Conservation (phyloP, 2,113 vertebrate genomes). For the Hippocampus zosterae region DNA sequence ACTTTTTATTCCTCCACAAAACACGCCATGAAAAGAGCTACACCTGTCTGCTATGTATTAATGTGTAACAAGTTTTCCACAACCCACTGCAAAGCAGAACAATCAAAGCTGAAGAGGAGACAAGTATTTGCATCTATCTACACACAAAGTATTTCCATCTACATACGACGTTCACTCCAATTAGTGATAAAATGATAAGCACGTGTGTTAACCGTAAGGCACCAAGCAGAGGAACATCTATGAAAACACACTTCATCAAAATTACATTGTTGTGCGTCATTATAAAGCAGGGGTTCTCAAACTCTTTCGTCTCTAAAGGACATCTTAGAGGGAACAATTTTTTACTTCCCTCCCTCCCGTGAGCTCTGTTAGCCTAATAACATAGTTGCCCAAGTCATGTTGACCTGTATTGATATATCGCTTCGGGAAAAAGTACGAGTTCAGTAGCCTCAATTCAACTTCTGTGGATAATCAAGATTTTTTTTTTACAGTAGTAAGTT, state of each 20-base stretch:
- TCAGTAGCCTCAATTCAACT: neutral
- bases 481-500: neutral
- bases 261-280: neutral
- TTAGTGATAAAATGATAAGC: neutral
- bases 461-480: neutral
- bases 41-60: neutral
- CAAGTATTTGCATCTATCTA: too few relatives aligned
- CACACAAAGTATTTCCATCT: neutral
- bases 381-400: neutral
- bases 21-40: constrained; percentile 21
- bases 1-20: constrained; percentile 43
- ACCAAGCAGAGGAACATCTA: constrained; percentile 28
- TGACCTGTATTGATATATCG: neutral
- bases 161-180: neutral
- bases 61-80: neutral
- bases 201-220: constrained; percentile 41
- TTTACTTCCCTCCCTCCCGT: too few relatives aligned
- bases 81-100: neutral
- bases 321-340: too few relatives aligned
- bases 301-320: neutral
- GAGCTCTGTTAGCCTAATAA: too few relatives aligned
- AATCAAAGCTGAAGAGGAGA: neutral
- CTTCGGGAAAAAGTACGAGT: neutral
- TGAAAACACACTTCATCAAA: constrained; percentile 1
- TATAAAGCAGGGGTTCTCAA: neutral